Evolutionary conservation across 1,140 invertebrate genomes (phyloP), one percentile per base, ranked within the genome.

Genomic region (Halesus radiatus): DNA sequence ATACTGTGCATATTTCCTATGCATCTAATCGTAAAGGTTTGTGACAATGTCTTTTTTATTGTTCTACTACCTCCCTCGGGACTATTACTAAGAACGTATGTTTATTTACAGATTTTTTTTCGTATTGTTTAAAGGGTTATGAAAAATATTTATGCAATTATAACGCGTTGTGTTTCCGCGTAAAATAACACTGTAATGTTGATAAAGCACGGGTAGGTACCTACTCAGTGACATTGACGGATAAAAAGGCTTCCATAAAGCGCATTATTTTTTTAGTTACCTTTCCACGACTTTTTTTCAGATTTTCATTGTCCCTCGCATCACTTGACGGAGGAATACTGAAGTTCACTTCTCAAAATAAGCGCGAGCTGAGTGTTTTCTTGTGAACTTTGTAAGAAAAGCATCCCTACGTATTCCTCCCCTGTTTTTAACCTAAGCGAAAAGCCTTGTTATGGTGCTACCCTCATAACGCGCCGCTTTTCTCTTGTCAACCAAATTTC

Each of bases 401-500:
- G 22, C 62, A 26, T 29, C 62, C 62, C 26, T 29, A 13, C 10
- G 26, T 29, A 66, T 29, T 22, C 62, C 26, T 66, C 62, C 62
- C 62, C 26, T 13, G 23, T 66, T 29, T 52, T 10, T 22, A 18
- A 50, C 68, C 18, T 72, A 52, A 72, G 68, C 45, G 68, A 72
- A 72, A 72, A 72, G 20, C 23, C 68, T 72, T 72, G 68, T 72
- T 52, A 45, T 20, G 23, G 37, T 10, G 18, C 32, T 50, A 72
- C 32, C 32, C 18, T 72, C 68, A 50, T 50, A 50, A 72, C 32
- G 45, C 68, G 18, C n/a, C 8, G 68, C 10, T 50, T n/a, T 37
- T 72, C 45, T 45, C 68, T 52, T 52, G 68, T 72, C 32, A 72
- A 20, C 68, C 32, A 72, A 72, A 72, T 72, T 72, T 72, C 68